These are phyloP conservation scores for Dynastes hyllus DNA, from an alignment of 2,888 invertebrate genomes.

Conservation along the genomic window DNA sequence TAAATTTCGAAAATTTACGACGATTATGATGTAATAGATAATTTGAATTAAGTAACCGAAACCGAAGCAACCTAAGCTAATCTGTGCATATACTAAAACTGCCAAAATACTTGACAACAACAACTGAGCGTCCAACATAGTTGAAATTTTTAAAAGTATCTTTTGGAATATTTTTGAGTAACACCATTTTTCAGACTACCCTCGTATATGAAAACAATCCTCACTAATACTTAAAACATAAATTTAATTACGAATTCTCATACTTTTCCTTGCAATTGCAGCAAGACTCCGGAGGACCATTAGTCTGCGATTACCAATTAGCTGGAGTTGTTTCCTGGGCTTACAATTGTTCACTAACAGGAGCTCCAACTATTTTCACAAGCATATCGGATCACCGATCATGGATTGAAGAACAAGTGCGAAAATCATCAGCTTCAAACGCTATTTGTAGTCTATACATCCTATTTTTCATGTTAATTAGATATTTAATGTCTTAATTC, in stretches of 20 bases:
- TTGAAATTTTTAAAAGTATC: too few relatives aligned
- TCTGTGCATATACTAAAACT: too few relatives aligned
- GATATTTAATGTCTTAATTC: background rate
- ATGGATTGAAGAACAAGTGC: conserved; percentile 52
- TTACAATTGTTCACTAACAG: conserved; percentile 57
- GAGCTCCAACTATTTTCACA: conserved; percentile 60
- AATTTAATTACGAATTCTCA: background rate
- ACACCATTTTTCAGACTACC: background rate
- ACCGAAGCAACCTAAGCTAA: too few relatives aligned
- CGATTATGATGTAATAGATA: too few relatives aligned
- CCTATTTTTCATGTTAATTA: background rate
- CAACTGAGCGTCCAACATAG: too few relatives aligned
- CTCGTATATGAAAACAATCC: background rate
- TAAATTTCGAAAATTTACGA: too few relatives aligned
- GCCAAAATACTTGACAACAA: too few relatives aligned
- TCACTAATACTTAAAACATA: background rate
- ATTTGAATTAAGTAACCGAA: too few relatives aligned
- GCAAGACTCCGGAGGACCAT: conserved; percentile 59
- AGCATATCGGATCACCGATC: conserved; percentile 54
- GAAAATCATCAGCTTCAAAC: conserved; percentile 28
- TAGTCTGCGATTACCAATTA: conserved; percentile 55
- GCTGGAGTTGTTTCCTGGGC: conserved; percentile 61
- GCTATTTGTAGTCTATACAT: background rate
- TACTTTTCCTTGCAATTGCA: conserved; percentile 45
- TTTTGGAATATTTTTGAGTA: too few relatives aligned